Base-by-base conservation (phyloP, 2,113 vertebrate species). In the Rostratula benghalensis region DNA sequence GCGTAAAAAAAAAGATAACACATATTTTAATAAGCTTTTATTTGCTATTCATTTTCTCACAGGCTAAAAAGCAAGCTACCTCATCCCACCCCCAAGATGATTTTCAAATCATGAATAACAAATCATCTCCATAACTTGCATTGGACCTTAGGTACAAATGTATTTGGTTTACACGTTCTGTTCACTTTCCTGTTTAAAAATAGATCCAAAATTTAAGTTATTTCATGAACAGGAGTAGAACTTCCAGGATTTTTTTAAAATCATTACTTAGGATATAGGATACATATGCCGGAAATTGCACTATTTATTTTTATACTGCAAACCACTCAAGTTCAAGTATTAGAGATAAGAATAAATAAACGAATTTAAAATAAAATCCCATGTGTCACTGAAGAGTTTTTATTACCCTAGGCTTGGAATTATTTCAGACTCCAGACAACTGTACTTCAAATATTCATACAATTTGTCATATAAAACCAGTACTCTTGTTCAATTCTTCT, bases 281-380 rank as follows among this genome's bases (percentile, higher is more conserved):
- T 46, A 68, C 3, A 20, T 23, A 54, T 28, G 10, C 22, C 1
- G 1, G 70, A 94, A 89, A 94, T 67, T 2, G 3, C 3, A 5
- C 6, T 76, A 20, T 83, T 94, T 81, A 68, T 60, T 95, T 95
- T 95, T 84, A 45, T 13, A 28, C 8, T 83, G 8, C 27, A 64
- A 71, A 25, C 30, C 37, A 65, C 35, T 87, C 46, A 78, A 54
- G 14, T 71, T 78, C 39, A 92, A 79, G 39, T 82, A 79, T 75
- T 69, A 87, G 14, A 71, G 43, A 76, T 63, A 83, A 84, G 30
- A 84, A 94, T 37, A 87, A 93, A 95, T 74, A 91, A 93, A 95
- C 13, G 27, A 65, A 82, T 82, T 61, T 80, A 60, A 91, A 86
- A 75, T 83, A 75, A 89, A 89, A 84, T 73, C 9, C 5, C 21